phyloP scores from a whole-genome alignment of 2,797 vertebrate species.

The Tauraco hartlaubi region DNA sequence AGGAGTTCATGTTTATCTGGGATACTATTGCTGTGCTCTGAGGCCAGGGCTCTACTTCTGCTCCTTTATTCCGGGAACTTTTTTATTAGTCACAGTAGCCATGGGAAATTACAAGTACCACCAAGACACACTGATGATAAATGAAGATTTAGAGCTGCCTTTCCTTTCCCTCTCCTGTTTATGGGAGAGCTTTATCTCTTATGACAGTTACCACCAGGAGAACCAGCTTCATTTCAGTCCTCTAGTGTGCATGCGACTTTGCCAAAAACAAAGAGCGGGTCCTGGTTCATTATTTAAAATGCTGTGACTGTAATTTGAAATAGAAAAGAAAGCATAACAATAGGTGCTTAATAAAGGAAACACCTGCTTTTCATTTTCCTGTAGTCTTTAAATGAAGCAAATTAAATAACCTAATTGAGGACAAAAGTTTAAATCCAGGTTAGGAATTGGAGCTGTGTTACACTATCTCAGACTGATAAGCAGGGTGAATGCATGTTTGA shows the following conservation, averaged over 20 bases:
- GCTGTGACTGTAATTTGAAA: background rate
- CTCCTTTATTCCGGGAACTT: background rate
- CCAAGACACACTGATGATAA: background rate
- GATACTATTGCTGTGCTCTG: background rate
- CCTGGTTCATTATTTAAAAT: background rate
- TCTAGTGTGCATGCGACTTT: accelerated
- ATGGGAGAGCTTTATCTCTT: background rate
- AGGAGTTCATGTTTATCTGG: background rate
- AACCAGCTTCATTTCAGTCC: background rate
- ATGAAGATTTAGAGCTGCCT: background rate
- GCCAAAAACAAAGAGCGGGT: background rate
- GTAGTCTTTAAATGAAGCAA: conserved; percentile 21
- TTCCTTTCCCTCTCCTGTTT: background rate
- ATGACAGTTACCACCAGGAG: background rate
- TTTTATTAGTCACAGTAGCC: background rate
- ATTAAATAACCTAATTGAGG: conserved; percentile 35
- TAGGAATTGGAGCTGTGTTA: background rate
- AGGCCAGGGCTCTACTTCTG: background rate
- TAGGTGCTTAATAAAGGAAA: conserved; percentile 28
- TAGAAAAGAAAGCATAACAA: conserved; percentile 14
- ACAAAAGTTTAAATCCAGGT: conserved; percentile 35
- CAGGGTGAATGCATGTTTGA: background rate
- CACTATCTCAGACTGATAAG: background rate
- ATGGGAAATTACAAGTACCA: background rate
- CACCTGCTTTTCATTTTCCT: conserved; percentile 53